A percentile compares a stretch with the other conserved stretches of the same genome.
Evolutionary conservation across 2,113 vertebrate genomes (phyloP).

Genomic region (Elephas maximus): DNA sequence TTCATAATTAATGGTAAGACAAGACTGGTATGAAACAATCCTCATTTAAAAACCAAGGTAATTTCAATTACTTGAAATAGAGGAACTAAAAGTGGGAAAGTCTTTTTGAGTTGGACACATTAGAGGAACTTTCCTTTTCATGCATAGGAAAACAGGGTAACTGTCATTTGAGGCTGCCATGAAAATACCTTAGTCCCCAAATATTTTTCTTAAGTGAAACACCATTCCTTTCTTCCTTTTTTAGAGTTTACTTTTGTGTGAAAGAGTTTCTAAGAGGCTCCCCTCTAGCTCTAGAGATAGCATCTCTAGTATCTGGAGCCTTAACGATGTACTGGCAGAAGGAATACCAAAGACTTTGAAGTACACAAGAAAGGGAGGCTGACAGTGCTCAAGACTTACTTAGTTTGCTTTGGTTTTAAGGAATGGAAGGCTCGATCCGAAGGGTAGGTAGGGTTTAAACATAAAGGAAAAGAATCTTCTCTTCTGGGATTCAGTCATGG

Average conservation of each 20-base stretch:
- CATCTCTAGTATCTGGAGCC: background rate
- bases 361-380: background rate
- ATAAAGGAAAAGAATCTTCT: background rate
- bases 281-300: background rate
- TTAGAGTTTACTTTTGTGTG: background rate
- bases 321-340: background rate
- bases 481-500: background rate
- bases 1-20: background rate
- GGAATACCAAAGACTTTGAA: background rate
- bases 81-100: background rate
- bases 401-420: background rate
- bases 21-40: slow-evolving; percentile 37
- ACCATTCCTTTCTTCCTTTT: background rate
- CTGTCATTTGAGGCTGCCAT: background rate
- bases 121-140: slow-evolving; percentile 19
- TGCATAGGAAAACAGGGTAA: background rate
- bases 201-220: slow-evolving; percentile 12
- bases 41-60: slow-evolving; percentile 46
- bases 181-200: background rate
- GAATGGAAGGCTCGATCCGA: background rate
- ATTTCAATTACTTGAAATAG: slow-evolving; percentile 50
- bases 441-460: slow-evolving; percentile 4
- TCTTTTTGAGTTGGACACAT: slow-evolving; percentile 8
- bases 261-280: background rate
- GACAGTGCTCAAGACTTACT: background rate